Base-by-base conservation (phyloP, 2,797 vertebrate species). In the Lindbergichthys nudifrons region DNA sequence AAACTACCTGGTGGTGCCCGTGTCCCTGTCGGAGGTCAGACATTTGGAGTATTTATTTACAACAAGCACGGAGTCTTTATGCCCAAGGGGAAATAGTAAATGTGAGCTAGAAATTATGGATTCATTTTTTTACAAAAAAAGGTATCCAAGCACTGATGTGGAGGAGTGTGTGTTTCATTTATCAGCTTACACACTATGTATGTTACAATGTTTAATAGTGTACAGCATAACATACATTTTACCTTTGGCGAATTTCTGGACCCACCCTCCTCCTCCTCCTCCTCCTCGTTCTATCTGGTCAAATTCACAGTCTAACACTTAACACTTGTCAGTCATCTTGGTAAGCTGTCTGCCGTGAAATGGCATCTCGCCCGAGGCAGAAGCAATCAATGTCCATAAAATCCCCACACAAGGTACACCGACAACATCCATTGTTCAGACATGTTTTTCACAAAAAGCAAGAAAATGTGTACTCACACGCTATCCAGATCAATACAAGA, bases 1-100 rank as follows among this genome's bases (percentile, higher is more conserved):
- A 67, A 98, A 97, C 93, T 99, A 97, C 93, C 96, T 99, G 87
- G 97, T 97, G 69, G 97, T 99, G 77, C 98, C 98, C 0, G 96
- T 98, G 75, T 99, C 97, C 2, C 90, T 99, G 43, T 97, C 97
- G 1, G 98, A 99, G 93, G 95, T 99, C 69, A 98, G 97, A 82
- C 85, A 59, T 56, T 39, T 42, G 36, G 2, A 46, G 56, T 14
- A 19, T 16, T 72, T 46, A 72, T 16, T 58, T 4, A 0, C 9
- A 60, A 19, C 21, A 62, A 45, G 16, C 5, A 51, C 7, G 2
- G 4, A 21, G 42, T 47, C 36, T 58, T 42, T 21, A 19, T 59
- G 2, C 9, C 19, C 3, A 59, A 59, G n/a, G 10, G 14, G 19
- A 18, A 54, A 16, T 16, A n/a, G 18, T 39, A 18, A 3, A 39